phyloP scores from a whole-genome alignment of 2,888 invertebrate genomes.

The Drosophila acutilabella region DNA sequence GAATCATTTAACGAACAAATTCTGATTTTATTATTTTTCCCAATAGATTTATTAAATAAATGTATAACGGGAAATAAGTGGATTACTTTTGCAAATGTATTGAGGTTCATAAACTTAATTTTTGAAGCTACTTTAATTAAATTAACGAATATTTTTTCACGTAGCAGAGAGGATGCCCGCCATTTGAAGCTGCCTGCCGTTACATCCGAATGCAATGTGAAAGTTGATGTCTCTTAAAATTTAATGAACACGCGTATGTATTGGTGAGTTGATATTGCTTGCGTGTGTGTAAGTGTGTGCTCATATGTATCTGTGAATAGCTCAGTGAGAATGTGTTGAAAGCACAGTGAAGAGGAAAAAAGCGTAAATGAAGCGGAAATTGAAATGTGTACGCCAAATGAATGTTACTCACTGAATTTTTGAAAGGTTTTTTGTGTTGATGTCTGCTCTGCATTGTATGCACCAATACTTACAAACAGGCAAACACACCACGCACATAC shows the following conservation, averaged over 20 bases:
- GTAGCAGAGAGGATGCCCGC: background rate
- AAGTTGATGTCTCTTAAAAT: slow-evolving; percentile 35
- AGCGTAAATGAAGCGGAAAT: slow-evolving; percentile 74
- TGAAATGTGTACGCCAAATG: slow-evolving; percentile 66
- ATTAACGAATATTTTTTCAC: background rate
- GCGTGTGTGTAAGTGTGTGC: slow-evolving; percentile 2
- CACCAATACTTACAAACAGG: slow-evolving; percentile 1
- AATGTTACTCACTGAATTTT: slow-evolving; percentile 62
- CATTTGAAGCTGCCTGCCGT: slow-evolving; percentile 23
- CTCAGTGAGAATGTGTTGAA: slow-evolving; percentile 36
- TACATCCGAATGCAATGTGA: slow-evolving; percentile 2
- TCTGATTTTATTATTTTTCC: too few species aligned
- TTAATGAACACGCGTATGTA: slow-evolving; percentile 26
- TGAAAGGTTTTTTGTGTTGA: slow-evolving; percentile 75
- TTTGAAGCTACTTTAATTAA: slow-evolving; percentile 1
- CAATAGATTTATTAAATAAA: too few species aligned
- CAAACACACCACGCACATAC: slow-evolving; percentile 3
- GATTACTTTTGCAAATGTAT: background rate
- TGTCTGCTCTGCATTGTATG: slow-evolving; percentile 36
- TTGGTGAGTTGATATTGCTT: background rate
- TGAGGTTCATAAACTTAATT: background rate
- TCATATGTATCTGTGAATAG: slow-evolving; percentile 25
- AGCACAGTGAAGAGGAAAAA: slow-evolving; percentile 39
- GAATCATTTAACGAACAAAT: too few species aligned
- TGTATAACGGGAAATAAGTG: background rate